Evolutionary conservation across 2,888 invertebrate species (phyloP).

Genomic region (Charanyca ferruginea): DNA sequence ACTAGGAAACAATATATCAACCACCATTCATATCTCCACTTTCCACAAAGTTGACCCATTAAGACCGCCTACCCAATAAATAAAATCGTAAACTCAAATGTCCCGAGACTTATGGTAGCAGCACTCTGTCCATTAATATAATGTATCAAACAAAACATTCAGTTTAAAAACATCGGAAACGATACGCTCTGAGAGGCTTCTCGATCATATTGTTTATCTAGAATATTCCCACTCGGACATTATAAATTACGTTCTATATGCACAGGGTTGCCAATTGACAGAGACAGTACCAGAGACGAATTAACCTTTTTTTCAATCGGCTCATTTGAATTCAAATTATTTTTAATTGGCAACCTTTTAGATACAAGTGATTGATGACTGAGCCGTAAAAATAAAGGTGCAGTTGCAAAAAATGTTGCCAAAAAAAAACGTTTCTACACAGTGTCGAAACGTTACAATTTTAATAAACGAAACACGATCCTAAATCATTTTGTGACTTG

Average conservation of each 20-base stretch:
- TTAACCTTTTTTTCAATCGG: slow-evolving; percentile 27
- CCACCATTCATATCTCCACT: slow-evolving; percentile 47
- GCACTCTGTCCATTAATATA: slow-evolving; percentile 81
- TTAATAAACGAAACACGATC: slow-evolving; percentile 28
- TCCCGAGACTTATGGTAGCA: slow-evolving; percentile 73
- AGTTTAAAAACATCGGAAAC: slow-evolving; percentile 77
- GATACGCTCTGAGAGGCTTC: slow-evolving; percentile 74
- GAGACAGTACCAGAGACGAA: slow-evolving; percentile 51
- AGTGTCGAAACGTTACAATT: slow-evolving; percentile 14
- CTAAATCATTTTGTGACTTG: slow-evolving; percentile 46
- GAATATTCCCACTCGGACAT: slow-evolving; percentile 66
- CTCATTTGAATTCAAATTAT: slow-evolving; percentile 44
- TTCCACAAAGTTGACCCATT: slow-evolving; percentile 56
- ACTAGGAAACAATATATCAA: slow-evolving; percentile 57
- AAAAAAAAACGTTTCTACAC: slow-evolving; percentile 1
- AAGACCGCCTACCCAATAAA: slow-evolving; percentile 52
- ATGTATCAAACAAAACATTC: slow-evolving; percentile 79
- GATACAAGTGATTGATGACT: slow-evolving; percentile 30
- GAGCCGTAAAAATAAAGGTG: slow-evolving; percentile 7
- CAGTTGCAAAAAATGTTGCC: slow-evolving; percentile 18
- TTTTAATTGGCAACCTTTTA: slow-evolving; percentile 55
- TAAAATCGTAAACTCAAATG: slow-evolving; percentile 64
- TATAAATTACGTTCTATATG: slow-evolving; percentile 65
- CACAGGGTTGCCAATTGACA: slow-evolving; percentile 73
- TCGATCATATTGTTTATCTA: slow-evolving; percentile 83